These are phyloP conservation scores for Champsocephalus esox DNA, from an alignment of 2,797 vertebrate genomes.

Conservation along the genomic window DNA sequence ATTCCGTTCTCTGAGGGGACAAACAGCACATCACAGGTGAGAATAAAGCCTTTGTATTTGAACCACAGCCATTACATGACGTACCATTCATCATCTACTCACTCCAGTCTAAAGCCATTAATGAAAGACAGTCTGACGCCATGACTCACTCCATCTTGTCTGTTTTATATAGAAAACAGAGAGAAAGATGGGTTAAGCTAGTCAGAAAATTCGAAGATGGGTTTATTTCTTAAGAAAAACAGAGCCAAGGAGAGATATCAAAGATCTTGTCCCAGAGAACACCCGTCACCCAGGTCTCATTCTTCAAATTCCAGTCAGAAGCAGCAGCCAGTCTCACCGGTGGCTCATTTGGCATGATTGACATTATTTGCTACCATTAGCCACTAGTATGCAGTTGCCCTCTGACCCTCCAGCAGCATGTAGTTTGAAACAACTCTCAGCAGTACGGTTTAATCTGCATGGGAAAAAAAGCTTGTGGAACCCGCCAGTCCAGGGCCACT, in stretches of 20 bases:
- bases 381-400: slow-evolving; percentile 86
- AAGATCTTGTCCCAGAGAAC: slow-evolving; percentile 48
- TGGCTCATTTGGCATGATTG: slow-evolving; percentile 86
- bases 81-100: slow-evolving; percentile 43
- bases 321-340: slow-evolving; percentile 75
- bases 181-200: slow-evolving; percentile 18
- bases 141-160: slow-evolving; percentile 43
- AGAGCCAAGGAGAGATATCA: slow-evolving; percentile 40
- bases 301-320: slow-evolving; percentile 84
- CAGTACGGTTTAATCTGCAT: slow-evolving; percentile 85
- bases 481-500: slow-evolving; percentile 63
- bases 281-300: slow-evolving; percentile 75
- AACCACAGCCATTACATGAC: slow-evolving; percentile 47
- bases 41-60: slow-evolving; percentile 29
- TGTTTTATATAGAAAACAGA: slow-evolving; percentile 25
- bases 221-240: slow-evolving; percentile 39
- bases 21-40: slow-evolving; percentile 53
- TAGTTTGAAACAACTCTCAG: slow-evolving; percentile 86
- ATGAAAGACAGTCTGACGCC: slow-evolving; percentile 51
- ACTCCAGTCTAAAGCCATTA: slow-evolving; percentile 54
- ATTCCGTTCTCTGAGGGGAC: slow-evolving; percentile 17
- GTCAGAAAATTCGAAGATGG: slow-evolving; percentile 23
- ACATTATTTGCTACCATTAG: slow-evolving; percentile 90
- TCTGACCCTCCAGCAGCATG: slow-evolving; percentile 82
- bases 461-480: slow-evolving; percentile 78